These are phyloP conservation scores for Thymelicus sylvestris DNA, from an alignment of 2,888 invertebrate species.

Conservation along the genomic window DNA sequence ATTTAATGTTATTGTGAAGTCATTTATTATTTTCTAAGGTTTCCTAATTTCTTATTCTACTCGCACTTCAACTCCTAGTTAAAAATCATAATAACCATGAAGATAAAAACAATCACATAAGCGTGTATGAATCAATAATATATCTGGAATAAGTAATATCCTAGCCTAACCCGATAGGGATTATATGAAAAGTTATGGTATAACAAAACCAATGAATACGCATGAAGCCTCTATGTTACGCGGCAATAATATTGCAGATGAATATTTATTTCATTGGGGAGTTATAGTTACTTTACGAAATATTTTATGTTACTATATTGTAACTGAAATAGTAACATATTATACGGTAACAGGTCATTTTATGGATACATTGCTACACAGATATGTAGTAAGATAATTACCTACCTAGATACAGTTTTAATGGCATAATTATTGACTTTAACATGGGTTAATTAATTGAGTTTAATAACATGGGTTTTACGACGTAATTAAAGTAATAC, in stretches of 20 bases:
- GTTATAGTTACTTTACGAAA: neutral
- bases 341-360: neutral
- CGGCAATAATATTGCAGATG: conserved; percentile 25
- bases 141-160: conserved; percentile 32
- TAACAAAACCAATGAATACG: conserved; percentile 23
- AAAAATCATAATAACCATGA: no score
- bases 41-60: no score
- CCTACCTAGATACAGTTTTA: no score
- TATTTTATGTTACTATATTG: neutral
- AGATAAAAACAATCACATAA: neutral
- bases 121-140: neutral
- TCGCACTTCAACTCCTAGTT: no score
- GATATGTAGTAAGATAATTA: no score
- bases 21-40: no score
- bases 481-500: no score
- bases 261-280: conserved; percentile 29
- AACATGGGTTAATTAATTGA: no score
- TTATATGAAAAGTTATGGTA: conserved; percentile 16
- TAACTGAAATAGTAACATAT: neutral
- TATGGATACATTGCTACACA: no score
- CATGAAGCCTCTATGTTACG: conserved; percentile 28
- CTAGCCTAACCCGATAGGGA: neutral
- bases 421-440: no score
- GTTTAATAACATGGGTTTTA: no score
- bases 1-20: no score